Evolutionary conservation across 2,113 vertebrate species (phyloP), one percentile per base, ranked within the genome.

Genomic region (Myxocyprinus asiaticus): DNA sequence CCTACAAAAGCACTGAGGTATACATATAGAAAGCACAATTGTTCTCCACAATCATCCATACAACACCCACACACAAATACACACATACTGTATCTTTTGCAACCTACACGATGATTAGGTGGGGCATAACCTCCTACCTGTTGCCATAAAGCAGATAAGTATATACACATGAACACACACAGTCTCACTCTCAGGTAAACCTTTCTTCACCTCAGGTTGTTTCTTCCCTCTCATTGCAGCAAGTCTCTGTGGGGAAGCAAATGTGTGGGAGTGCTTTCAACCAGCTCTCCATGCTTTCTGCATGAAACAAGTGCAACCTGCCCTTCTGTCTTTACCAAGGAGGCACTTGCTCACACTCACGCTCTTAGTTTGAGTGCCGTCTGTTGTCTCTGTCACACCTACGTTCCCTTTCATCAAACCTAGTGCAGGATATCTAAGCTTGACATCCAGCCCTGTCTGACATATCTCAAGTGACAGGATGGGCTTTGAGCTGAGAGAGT

Each of bases 221-320:
- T 79, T 55, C 66, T 53, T 61, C n/a, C 22, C 70, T 63, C 22
- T 78, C 17, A 68, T 44, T 17, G 22, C 22, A 47, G 71, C 12
- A 45, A 53, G 53, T 73, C 67, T 77, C 72, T 53, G 51, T 22
- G 72, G 47, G 61, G 67, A 58, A 48, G 68, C 47, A 42, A 67
- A 71, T 59, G 79, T 80, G 62, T 74, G 79, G 53, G 72, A 65
- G 77, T 79, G 44, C 71, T 74, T 74, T 74, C 71, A 63, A 74
- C 47, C 0, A 51, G 71, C 58, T 74, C 71, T 14, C 58, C 58
- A 9, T 11, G 58, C 71, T 47, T 65, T 73, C 15, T 9, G 42
- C 4, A 70, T 42, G 70, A 67, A 65, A 58, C 42, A 43, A 53
- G 51, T 4, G 3, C 65, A 77, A 56, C 64, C 50, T 64, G 48